These are phyloP conservation scores for Synaphobranchus kaupii DNA, from an alignment of 2,797 vertebrate species.

Conservation along the genomic window DNA sequence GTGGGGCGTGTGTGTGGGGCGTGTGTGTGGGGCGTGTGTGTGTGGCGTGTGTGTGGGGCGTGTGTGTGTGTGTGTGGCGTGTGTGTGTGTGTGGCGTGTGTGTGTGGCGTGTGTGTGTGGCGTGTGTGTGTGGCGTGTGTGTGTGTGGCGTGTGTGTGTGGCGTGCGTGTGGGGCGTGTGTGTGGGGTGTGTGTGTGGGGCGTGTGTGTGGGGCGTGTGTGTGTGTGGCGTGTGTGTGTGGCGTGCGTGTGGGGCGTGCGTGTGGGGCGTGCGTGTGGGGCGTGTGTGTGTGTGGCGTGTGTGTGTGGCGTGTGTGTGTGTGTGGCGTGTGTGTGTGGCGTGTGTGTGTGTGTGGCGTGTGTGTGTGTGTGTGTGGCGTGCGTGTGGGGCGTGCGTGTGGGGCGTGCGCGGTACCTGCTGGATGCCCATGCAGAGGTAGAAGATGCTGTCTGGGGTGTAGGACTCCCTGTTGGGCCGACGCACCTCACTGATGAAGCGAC, in stretches of 20 bases:
- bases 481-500: slow-evolving; percentile 89
- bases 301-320: too few species aligned
- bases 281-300: background rate
- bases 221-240: background rate
- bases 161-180: background rate
- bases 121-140: too few species aligned
- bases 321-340: too few species aligned
- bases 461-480: slow-evolving; percentile 87
- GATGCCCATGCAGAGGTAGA: slow-evolving; percentile 98
- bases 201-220: background rate
- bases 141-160: too few species aligned
- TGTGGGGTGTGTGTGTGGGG: background rate
- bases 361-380: too few species aligned
- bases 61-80: too few species aligned
- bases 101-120: too few species aligned
- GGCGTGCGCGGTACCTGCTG: slow-evolving; percentile 79
- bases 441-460: slow-evolving; percentile 90
- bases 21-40: too few species aligned
- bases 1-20: too few species aligned
- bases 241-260: background rate
- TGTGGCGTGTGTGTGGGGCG: background rate
- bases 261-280: background rate
- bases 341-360: too few species aligned
- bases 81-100: too few species aligned
- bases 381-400: background rate